These are phyloP conservation scores for Protomyctophum bolini DNA, from an alignment of 2,113 vertebrate genomes.

Conservation along the genomic window DNA sequence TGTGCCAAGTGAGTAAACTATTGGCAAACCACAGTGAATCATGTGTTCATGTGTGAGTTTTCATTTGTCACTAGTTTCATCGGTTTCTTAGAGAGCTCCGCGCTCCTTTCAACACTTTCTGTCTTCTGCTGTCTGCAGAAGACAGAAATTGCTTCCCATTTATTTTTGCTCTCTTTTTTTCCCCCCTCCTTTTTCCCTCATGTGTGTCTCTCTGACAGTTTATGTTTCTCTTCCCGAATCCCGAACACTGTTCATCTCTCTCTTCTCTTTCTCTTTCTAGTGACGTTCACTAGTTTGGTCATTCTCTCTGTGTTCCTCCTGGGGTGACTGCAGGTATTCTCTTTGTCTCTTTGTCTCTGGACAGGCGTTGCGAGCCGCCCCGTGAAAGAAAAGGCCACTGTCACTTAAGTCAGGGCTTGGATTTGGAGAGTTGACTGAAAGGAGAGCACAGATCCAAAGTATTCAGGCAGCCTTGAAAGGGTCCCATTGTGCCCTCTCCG, in stretches of 20 bases:
- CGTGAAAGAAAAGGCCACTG: conserved; percentile 51
- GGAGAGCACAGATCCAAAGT: conserved; percentile 24
- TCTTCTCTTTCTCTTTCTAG: neutral
- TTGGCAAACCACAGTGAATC: conserved; percentile 8
- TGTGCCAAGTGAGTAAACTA: conserved; percentile 28
- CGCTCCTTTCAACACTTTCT: neutral
- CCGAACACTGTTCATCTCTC: no score
- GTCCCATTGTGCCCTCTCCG: conserved; percentile 44
- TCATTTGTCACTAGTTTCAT: conserved; percentile 32
- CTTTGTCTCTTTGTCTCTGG: conserved; percentile 35
- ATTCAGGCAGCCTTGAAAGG: conserved; percentile 42
- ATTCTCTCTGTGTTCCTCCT: conserved; percentile 11
- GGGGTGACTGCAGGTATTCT: conserved; percentile 19
- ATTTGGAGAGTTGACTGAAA: conserved; percentile 27
- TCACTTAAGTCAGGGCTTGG: conserved; percentile 29
- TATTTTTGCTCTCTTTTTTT: conserved; percentile 6
- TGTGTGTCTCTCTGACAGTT: neutral
- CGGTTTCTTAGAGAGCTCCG: conserved; percentile 11
- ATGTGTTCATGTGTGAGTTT: conserved; percentile 14
- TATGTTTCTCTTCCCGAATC: neutral
- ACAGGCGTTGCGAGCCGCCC: neutral
- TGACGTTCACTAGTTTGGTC: neutral
- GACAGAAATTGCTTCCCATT: neutral
- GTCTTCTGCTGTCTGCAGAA: neutral
- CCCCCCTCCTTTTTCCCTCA: neutral